Evolutionary conservation across 2,113 vertebrate genomes (phyloP), one percentile per base, ranked within the genome.

Genomic region (Sula dactylatra): DNA sequence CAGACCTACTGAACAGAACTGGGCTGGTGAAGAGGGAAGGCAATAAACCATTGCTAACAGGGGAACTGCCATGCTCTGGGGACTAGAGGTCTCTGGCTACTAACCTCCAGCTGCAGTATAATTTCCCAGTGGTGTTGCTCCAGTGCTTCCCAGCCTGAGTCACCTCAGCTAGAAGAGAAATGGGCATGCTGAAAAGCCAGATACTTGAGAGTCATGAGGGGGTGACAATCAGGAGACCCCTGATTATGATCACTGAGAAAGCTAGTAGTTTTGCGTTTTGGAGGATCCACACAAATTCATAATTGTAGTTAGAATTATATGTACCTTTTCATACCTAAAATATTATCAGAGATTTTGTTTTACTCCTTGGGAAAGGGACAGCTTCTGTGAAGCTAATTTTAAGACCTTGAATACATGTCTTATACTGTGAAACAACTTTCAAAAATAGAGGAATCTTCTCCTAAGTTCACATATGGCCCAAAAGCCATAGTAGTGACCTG

Each of bases 121-220:
- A 32, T 44, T 93, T 84, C 17, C 49, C 38, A 34, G 16, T 9
- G 21, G 11, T 19, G 52, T 10, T 67, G 14, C 7, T 87, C 42
- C 56, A 44, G 21, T 42, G 40, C 32, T 84, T 70, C 52, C 29
- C 64, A 86, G 20, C 11, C 52, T 26, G 38, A 19, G 11, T 21
- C 16, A 26, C 14, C n/a, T 55, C 38, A 64, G 3, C 26, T 44
- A 36, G 14, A 20, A 29, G 47, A 27, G 27, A 62, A 71, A 36
- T 1, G 0, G 50, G 18, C 8, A 40, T 16, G 32, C 10, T 50
- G 32, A 74, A 71, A 18, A 76, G 22, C 25, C 74, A 67, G 24
- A 36, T 11, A 44, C 4, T 21, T 0, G 0, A 42, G 32, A 52
- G 4, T 47, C 22, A 5, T 12, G 10, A n/a, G 24, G 5, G 8